These are phyloP conservation scores for Cervus canadensis DNA, from an alignment of 2,113 vertebrate genomes.

Conservation along the genomic window DNA sequence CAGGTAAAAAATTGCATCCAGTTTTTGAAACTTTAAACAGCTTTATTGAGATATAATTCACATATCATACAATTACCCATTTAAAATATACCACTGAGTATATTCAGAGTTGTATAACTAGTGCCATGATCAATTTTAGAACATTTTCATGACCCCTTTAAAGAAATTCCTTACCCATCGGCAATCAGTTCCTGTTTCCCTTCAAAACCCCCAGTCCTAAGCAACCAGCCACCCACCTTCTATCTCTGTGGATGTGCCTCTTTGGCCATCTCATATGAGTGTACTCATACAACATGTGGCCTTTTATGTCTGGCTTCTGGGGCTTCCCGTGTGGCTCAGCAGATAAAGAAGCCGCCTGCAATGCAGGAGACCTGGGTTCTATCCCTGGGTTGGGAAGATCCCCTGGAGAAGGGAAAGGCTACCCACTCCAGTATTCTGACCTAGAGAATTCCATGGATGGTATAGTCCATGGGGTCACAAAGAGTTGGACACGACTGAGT, in stretches of 20 bases:
- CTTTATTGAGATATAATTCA: background rate
- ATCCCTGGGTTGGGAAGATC: background rate
- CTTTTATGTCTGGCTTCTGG: slow-evolving; percentile 26
- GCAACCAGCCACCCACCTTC: background rate
- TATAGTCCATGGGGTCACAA: background rate
- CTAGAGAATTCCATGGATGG: background rate
- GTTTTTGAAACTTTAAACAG: background rate
- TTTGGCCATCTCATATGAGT: background rate
- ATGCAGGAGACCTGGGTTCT: background rate
- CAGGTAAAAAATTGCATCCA: background rate
- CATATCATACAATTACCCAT: background rate
- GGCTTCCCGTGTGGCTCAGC: background rate
- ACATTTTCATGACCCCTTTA: background rate
- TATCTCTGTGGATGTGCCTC: background rate
- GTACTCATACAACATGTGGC: background rate
- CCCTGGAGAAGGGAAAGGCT: background rate
- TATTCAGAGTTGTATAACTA: background rate
- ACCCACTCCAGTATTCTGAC: background rate
- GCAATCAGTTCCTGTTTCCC: background rate
- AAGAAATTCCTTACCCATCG: background rate
- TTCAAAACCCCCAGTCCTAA: background rate
- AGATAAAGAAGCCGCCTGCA: background rate
- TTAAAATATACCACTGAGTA: background rate
- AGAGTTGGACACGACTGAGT: background rate
- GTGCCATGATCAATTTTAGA: background rate